Evolutionary conservation across 2,113 vertebrate genomes (phyloP).

Genomic region (Hyperopisus bebe): DNA sequence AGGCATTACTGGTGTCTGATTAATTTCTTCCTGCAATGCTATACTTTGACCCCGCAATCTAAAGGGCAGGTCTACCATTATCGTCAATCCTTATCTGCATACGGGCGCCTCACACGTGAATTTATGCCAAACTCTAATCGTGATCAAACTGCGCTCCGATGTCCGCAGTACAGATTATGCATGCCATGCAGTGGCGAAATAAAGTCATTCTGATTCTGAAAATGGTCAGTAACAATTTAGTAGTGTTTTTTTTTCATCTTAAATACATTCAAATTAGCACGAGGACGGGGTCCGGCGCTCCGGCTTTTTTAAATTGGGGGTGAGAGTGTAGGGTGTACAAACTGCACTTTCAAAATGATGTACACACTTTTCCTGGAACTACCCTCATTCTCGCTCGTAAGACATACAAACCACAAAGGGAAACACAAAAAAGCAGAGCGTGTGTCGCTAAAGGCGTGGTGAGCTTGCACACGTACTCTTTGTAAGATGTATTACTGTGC

Average conservation of each 20-base stretch:
- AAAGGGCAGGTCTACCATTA: not conserved
- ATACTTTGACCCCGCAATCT: not conserved
- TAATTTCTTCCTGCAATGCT: not conserved
- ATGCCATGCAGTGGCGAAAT: not conserved
- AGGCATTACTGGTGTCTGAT: not conserved
- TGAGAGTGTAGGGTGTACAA: not conserved
- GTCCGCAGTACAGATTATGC: not conserved
- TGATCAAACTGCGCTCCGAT: not conserved
- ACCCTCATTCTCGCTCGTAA: constrained; percentile 27
- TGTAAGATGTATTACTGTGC: not conserved
- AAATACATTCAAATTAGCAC: not conserved
- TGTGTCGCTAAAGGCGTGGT: not conserved
- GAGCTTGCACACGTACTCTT: not conserved
- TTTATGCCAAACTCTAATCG: not conserved
- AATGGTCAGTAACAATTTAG: not conserved
- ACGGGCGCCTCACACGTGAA: not conserved
- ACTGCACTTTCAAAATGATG: constrained; percentile 7
- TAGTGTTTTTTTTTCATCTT: not conserved
- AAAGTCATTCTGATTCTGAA: not conserved
- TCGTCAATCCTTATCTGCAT: not conserved
- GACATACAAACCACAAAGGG: constrained; percentile 30
- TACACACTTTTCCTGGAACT: constrained; percentile 31
- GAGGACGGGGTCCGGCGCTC: not conserved
- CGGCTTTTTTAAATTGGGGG: not conserved
- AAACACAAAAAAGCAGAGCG: not conserved